Conservation (phyloP, 2,888 invertebrate genomes). For the Pristionchus fissidentatus region DNA sequence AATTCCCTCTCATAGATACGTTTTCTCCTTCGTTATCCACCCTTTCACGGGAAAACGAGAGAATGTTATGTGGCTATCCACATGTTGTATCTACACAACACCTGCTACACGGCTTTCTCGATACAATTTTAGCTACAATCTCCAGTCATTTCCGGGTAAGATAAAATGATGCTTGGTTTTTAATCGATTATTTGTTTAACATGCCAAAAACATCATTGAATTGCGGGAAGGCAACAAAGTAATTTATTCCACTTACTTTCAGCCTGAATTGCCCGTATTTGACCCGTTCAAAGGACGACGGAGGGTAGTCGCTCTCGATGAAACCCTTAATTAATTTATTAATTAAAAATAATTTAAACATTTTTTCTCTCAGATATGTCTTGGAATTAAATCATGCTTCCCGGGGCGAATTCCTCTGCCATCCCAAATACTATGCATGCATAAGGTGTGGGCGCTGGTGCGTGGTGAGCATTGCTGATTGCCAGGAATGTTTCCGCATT, state of each 20-base stretch:
- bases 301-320: slow-evolving; percentile 60
- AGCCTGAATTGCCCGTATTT: slow-evolving; percentile 28
- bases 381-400: neutral
- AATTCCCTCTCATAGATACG: neutral
- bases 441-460: neutral
- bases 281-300: slow-evolving; percentile 69
- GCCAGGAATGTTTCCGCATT: neutral
- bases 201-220: too few species aligned
- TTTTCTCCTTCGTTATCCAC: neutral
- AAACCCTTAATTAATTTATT: slow-evolving; percentile 53
- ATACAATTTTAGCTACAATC: too few species aligned
- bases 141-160: too few species aligned
- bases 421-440: neutral
- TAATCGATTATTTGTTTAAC: too few species aligned
- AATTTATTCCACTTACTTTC: slow-evolving; percentile 36
- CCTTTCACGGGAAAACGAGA: too few species aligned
- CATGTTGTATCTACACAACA: too few species aligned
- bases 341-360: neutral
- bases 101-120: too few species aligned
- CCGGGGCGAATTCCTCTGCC: neutral
- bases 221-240: too few species aligned
- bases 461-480: neutral
- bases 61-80: too few species aligned
- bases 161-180: too few species aligned
- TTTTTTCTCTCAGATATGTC: neutral